These are phyloP conservation scores for Lagocephalus sceleratus DNA, from an alignment of 2,797 vertebrate genomes.

Conservation along the genomic window DNA sequence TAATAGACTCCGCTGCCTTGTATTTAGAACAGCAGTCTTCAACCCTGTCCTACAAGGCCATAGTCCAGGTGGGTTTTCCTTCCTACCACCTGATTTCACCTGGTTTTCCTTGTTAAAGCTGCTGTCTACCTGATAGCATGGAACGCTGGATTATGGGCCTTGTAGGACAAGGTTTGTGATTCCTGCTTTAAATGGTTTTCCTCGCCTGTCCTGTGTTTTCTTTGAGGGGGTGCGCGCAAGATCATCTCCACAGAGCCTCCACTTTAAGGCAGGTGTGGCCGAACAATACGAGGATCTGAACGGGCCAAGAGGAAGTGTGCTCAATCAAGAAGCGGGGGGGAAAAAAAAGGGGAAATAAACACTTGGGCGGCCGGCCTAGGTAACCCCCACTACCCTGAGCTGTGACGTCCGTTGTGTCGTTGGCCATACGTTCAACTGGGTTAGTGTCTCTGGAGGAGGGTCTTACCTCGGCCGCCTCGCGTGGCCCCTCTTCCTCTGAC, in stretches of 20 bases:
- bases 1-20: too few relatives aligned
- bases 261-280: constrained; percentile 41
- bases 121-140: too few relatives aligned
- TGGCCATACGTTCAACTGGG: constrained; percentile 23
- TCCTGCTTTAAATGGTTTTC: too few relatives aligned
- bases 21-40: too few relatives aligned
- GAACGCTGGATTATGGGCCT: too few relatives aligned
- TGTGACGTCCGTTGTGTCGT: constrained; percentile 25
- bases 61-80: too few relatives aligned
- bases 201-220: too few relatives aligned
- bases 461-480: constrained; percentile 86
- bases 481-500: constrained; percentile 84
- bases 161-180: too few relatives aligned
- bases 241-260: constrained; percentile 14
- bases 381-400: constrained; percentile 34
- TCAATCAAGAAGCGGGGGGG: constrained; percentile 47
- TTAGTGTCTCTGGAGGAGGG: constrained; percentile 19
- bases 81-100: too few relatives aligned
- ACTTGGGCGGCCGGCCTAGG: constrained; percentile 42
- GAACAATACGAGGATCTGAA: constrained; percentile 45
- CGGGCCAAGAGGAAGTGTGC: constrained; percentile 61
- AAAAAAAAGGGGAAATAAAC: constrained; percentile 45
- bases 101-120: too few relatives aligned
- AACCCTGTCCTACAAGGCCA: too few relatives aligned
- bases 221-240: constrained; percentile 32